Percentiles rank a stretch among this genome's conserved stretches.
Evolutionary conservation across 2,888 invertebrate species (phyloP).

Genomic region (Leistus spinibarbis): DNA sequence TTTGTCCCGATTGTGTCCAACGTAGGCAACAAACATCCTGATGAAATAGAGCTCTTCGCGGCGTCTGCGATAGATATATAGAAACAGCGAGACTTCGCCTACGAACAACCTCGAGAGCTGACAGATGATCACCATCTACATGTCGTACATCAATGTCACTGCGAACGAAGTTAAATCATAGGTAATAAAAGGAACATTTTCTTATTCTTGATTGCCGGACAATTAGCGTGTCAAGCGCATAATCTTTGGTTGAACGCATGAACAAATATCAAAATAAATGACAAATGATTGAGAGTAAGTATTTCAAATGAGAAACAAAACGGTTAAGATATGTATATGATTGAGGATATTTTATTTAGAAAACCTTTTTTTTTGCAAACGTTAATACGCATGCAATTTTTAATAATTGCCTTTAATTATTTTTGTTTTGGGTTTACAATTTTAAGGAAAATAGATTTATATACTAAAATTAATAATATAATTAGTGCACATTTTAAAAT

Average conservation of each 20-base stretch:
- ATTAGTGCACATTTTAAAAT: no score
- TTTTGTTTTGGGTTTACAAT: no score
- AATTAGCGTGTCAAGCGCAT: not conserved
- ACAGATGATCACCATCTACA: constrained; percentile 34
- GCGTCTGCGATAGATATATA: not conserved
- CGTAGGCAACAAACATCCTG: not conserved
- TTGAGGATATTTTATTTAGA: no score
- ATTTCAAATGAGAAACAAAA: no score
- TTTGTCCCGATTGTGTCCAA: not conserved
- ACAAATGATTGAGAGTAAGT: not conserved
- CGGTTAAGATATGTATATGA: no score
- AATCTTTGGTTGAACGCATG: not conserved
- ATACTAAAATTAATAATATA: no score
- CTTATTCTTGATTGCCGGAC: not conserved
- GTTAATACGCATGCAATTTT: no score
- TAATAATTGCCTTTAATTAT: no score
- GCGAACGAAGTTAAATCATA: not conserved
- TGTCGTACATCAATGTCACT: constrained; percentile 34
- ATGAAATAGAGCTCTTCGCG: not conserved
- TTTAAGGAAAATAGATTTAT: no score
- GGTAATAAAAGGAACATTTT: constrained; percentile 24
- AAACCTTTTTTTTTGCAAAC: no score
- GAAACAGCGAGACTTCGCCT: not conserved
- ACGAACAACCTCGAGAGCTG: constrained; percentile 2
- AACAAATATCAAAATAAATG: not conserved